Base-by-base conservation (phyloP, 2,797 vertebrate genomes). In the Crenichthys baileyi region DNA sequence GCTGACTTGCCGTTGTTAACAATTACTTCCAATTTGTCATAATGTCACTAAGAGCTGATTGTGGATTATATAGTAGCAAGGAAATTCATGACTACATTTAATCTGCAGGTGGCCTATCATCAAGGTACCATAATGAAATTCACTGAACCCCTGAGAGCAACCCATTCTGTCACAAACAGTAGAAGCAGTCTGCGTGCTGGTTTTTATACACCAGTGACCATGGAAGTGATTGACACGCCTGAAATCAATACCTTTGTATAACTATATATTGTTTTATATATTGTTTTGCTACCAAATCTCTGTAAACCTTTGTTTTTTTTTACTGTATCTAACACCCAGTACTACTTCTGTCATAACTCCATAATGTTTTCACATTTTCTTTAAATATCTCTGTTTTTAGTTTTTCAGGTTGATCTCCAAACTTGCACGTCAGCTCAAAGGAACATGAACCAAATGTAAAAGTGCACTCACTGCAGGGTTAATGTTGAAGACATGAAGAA, bases 401-500 rank as follows among this genome's bases (percentile, higher is more conserved):
- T 71, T 61, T 22, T 67, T 24, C 71, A 88, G 83, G 77, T 79
- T 3, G 0, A 31, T 60, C 5, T 67, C 26, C 58, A 44, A 73
- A 72, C 70, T 72, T 53, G 41, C 61, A 79, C 1, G 46, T 77
- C 56, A 1, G 77, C 75, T 39, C 18, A 68, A 71, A 70, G 60
- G 6, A 29, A 61, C 31, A n/a, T 75, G 29, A 80, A 70, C 72
- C 44, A 18, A 50, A 79, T 79, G 72, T 31, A 83, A 79, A 82
- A 18, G 53, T 82, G 29, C 75, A 77, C 71, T 29, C 20, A 67
- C 39, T 8, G 72, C 3, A 16, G 79, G 82, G 75, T 78, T 74
- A 16, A 83, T 86, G 84, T 55, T 70, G 75, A 81, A 88, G 89
- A 89, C 86, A 94, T 94, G 94, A 89, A 78, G 91, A 22, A 73